Base-by-base conservation (phyloP, 1,140 invertebrate genomes). In the Heliconius congener region DNA sequence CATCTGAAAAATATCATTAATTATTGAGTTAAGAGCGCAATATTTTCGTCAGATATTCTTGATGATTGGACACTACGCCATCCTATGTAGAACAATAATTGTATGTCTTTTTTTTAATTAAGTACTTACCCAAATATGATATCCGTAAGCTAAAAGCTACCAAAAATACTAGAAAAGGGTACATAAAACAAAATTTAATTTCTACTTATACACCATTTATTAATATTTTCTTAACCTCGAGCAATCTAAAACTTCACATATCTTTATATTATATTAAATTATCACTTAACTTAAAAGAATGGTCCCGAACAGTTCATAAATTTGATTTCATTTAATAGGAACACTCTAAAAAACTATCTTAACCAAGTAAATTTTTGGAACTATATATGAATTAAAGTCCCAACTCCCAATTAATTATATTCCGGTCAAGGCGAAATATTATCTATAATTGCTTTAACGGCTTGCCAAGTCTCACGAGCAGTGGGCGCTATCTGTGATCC, bases 391-490 rank as follows among this genome's bases (percentile, higher is more conserved):
- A 66, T 27, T 23, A 60, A 60, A n/a, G 19, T 60, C 19, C 55
- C 55, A 2, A 57, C 8, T 19, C 8, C n/a, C 60, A 30, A 37
- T 66, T 66, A 30, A 6, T 30, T 1, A 66, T 30, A 66, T 83
- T 66, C 27, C 18, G 37, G 19, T 52, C 77, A 37, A 72, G 89
- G 85, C 57, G 83, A 83, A 85, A 95, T 86, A 87, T 95, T 95
- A 82, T 95, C 94, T 60, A 96, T 95, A 86, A 97, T 96, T 30
- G 96, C 96, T 95, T 96, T 97, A 27, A 98, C 94, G n/a, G 96
- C 97, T 88, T 97, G 96, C 91, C 97, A 98, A 3, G 97, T 98
- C 92, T 99, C 98, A 74, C 95, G 93, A 4, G 96, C 97, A 9
- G 97, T 97, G 9, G 97, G 95, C 60, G 96, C 95, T 76, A 99